These are phyloP conservation scores for Patella ulyssiponensis DNA, from an alignment of 2,888 invertebrate species.

Conservation along the genomic window DNA sequence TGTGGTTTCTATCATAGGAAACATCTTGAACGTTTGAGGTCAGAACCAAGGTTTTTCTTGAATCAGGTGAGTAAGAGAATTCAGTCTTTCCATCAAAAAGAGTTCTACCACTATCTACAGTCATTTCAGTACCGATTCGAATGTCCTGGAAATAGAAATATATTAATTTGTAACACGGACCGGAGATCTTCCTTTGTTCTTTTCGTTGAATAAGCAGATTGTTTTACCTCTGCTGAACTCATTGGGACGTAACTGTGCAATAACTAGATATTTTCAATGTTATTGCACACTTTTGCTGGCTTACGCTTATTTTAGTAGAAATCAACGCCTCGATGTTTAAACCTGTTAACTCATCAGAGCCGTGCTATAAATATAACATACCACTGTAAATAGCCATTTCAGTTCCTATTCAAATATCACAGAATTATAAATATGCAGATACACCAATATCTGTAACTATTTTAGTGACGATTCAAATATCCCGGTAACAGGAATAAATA, in stretches of 20 bases:
- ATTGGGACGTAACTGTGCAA: too few relatives aligned
- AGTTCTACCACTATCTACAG: conserved; percentile 44
- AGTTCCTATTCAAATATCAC: neutral
- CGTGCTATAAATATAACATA: too few relatives aligned
- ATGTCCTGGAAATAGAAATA: conserved; percentile 41
- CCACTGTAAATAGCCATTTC: neutral
- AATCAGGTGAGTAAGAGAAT: conserved; percentile 50
- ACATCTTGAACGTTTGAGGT: conserved; percentile 47
- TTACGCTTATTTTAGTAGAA: too few relatives aligned
- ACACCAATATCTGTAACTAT: neutral
- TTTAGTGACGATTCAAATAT: neutral
- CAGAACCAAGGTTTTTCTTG: conserved; percentile 48
- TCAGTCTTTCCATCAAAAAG: conserved; percentile 53
- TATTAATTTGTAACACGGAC: too few relatives aligned
- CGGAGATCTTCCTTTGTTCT: too few relatives aligned
- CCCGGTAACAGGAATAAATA: too few relatives aligned
- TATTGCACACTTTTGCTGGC: too few relatives aligned
- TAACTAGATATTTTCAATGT: too few relatives aligned
- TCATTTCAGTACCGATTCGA: conserved; percentile 46
- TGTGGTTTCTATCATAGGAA: conserved; percentile 38
- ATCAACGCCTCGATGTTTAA: too few relatives aligned
- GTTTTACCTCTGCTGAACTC: too few relatives aligned
- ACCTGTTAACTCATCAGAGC: too few relatives aligned
- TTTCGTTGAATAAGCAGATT: too few relatives aligned
- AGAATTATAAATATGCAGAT: neutral